A percentile compares a stretch with the other conserved stretches of the same genome.
These are phyloP conservation scores for Gallinago paraguaiae DNA, from an alignment of 2,113 vertebrate genomes.

Conservation along the genomic window DNA sequence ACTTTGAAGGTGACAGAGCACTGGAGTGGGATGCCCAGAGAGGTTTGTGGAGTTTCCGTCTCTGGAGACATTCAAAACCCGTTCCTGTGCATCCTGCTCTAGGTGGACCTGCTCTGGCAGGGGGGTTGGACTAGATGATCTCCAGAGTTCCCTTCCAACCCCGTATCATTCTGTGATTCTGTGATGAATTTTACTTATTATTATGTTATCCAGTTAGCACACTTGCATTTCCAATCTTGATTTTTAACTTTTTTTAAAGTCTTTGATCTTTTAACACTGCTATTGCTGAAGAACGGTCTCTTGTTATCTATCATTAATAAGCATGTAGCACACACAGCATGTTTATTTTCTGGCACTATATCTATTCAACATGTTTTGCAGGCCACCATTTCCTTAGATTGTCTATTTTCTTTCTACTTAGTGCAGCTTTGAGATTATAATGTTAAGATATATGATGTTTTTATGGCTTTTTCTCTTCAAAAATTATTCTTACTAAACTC, in stretches of 20 bases:
- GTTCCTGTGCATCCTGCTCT: too few relatives aligned
- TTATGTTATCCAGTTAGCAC: not conserved
- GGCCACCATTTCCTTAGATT: slow-evolving; percentile 56
- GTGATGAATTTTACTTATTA: not conserved
- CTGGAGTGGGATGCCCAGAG: too few relatives aligned
- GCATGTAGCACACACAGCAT: not conserved
- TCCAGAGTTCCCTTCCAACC: too few relatives aligned
- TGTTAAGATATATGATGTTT: not conserved
- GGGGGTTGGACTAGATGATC: too few relatives aligned
- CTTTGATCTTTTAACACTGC: not conserved
- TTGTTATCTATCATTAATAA: slow-evolving; percentile 8
- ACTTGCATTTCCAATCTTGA: not conserved
- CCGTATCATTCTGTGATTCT: too few relatives aligned
- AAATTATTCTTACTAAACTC: not conserved
- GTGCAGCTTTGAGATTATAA: not conserved
- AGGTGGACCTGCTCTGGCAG: too few relatives aligned
- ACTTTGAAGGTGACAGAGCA: too few relatives aligned
- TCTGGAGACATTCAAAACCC: too few relatives aligned
- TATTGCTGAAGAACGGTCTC: not conserved
- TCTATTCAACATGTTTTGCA: slow-evolving; percentile 26
- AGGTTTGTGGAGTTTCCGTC: too few relatives aligned
- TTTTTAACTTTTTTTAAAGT: not conserved
- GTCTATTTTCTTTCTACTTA: slow-evolving; percentile 31
- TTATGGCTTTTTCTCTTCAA: not conserved
- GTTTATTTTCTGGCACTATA: not conserved